phyloP scores from a whole-genome alignment of 2,888 invertebrate genomes.

The Dolichomitus sp. region DNA sequence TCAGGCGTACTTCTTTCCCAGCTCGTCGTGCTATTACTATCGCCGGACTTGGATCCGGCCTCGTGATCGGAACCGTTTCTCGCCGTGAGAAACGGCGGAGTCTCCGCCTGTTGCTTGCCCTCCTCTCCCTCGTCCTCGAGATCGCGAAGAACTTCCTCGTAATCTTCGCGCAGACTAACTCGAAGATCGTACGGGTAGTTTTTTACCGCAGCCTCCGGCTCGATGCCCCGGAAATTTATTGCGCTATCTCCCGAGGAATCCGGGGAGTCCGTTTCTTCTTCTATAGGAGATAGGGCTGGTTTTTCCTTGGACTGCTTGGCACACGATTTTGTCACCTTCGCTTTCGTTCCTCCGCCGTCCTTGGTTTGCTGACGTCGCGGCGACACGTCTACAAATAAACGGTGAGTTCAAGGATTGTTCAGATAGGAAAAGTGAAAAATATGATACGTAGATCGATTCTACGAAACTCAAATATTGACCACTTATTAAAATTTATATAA shows the following conservation, averaged over 20 bases:
- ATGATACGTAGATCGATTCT: neutral
- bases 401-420: neutral
- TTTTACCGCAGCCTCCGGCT: constrained; percentile 37
- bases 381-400: constrained; percentile 2
- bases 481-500: no score
- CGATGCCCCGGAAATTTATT: constrained; percentile 52
- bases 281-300: constrained; percentile 69
- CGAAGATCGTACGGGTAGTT: constrained; percentile 53
- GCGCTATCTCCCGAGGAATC: constrained; percentile 61
- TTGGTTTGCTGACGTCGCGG: constrained; percentile 14
- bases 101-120: constrained; percentile 37
- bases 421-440: neutral
- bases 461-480: neutral
- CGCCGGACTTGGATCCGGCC: constrained; percentile 50
- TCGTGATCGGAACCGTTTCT: constrained; percentile 66
- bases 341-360: constrained; percentile 36
- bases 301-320: constrained; percentile 57
- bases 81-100: constrained; percentile 64
- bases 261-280: constrained; percentile 70
- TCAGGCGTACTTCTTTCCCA: constrained; percentile 51
- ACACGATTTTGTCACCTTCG: constrained; percentile 34
- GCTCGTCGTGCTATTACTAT: constrained; percentile 60
- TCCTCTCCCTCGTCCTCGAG: constrained; percentile 46
- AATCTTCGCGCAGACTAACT: constrained; percentile 51
- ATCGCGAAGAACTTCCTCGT: constrained; percentile 49